phyloP scores from a whole-genome alignment of 2,797 vertebrate species.

The Pangasius macronema region DNA sequence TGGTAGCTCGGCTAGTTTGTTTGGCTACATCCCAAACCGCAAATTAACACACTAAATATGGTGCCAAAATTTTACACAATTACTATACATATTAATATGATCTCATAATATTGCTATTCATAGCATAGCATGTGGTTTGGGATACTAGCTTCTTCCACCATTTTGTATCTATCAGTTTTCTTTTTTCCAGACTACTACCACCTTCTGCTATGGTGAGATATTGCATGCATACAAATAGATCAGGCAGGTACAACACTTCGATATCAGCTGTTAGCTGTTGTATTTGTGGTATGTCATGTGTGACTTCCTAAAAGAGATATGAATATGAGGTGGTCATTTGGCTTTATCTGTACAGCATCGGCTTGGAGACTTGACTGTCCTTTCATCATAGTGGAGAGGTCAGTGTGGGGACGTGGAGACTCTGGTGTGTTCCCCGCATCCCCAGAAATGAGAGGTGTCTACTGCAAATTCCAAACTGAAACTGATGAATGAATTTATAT shows the following conservation, averaged over 20 bases:
- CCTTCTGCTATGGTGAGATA: neutral
- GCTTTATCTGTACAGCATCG: neutral
- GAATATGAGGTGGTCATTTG: neutral
- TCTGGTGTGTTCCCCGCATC: neutral
- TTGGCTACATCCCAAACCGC: neutral
- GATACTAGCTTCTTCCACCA: neutral
- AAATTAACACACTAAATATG: neutral
- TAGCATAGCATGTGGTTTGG: neutral
- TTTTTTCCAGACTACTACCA: neutral
- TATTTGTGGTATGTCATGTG: neutral
- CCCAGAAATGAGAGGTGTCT: neutral
- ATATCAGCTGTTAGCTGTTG: neutral
- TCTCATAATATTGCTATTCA: neutral
- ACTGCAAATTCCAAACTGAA: neutral
- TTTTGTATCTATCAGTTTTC: neutral
- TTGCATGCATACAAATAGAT: neutral
- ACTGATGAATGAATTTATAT: conserved; percentile 5
- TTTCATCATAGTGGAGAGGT: neutral
- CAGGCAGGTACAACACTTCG: neutral
- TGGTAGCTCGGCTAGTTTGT: neutral
- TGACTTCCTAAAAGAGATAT: neutral
- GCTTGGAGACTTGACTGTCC: neutral
- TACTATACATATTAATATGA: neutral
- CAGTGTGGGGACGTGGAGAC: too few relatives aligned
- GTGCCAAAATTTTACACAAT: neutral